Evolutionary conservation across 2,113 vertebrate genomes (phyloP).

Genomic region (Micronisus gabar): DNA sequence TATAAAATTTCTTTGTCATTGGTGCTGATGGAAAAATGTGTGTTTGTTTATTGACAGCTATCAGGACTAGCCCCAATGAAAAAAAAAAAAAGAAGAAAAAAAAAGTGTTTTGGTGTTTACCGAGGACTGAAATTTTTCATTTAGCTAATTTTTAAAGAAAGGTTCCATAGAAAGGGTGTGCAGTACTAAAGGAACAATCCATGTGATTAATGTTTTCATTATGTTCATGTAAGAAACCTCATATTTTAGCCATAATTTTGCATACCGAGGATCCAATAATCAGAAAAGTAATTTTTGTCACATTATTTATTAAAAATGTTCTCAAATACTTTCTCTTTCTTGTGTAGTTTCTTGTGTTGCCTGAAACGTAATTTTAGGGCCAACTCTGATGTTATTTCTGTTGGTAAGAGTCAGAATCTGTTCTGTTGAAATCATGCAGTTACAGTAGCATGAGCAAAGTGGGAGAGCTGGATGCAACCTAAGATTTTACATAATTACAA

Average conservation of each 20-base stretch:
- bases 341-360: conserved; percentile 57
- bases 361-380: neutral
- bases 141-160: conserved; percentile 75
- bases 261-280: conserved; percentile 86
- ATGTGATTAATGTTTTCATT: conserved; percentile 86
- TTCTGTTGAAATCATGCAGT: neutral
- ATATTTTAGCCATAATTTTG: conserved; percentile 89
- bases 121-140: conserved; percentile 73
- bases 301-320: conserved; percentile 93
- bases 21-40: conserved; percentile 79
- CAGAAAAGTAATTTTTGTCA: conserved; percentile 86
- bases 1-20: conserved; percentile 75
- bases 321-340: conserved; percentile 78
- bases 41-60: conserved; percentile 71
- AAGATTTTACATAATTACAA: conserved; percentile 11
- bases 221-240: conserved; percentile 85
- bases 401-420: neutral
- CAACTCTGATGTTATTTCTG: neutral
- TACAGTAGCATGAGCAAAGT: neutral
- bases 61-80: conserved; percentile 72
- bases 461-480: neutral
- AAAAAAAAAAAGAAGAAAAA: conserved; percentile 18
- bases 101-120: conserved; percentile 73
- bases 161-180: conserved; percentile 74
- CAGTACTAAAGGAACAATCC: conserved; percentile 79